Conservation (phyloP, 2,797 vertebrate genomes). For the Clarias pachynema region DNA sequence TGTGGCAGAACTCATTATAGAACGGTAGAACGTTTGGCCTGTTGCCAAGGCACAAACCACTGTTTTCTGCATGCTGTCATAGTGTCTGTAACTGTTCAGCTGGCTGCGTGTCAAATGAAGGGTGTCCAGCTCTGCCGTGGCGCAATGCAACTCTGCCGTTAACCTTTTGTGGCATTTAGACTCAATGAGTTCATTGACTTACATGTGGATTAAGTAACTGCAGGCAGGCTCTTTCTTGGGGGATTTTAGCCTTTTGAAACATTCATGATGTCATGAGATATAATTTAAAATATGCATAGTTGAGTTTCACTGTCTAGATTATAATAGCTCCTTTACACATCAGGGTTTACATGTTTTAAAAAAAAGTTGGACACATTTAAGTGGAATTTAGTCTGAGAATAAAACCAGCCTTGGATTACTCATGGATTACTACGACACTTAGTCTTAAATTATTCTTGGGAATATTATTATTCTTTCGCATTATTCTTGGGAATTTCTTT, state of each 20-base stretch:
- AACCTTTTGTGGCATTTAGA: slow-evolving; percentile 54
- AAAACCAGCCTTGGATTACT: background rate
- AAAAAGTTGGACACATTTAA: background rate
- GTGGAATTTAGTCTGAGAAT: background rate
- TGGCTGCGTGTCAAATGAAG: slow-evolving; percentile 50
- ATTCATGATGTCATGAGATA: slow-evolving; percentile 27
- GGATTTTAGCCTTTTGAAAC: slow-evolving; percentile 39
- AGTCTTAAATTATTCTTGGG: background rate
- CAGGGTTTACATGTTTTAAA: background rate
- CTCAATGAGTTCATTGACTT: slow-evolving; percentile 52
- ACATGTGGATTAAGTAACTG: slow-evolving; percentile 47
- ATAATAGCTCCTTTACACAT: background rate
- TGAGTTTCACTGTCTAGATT: background rate
- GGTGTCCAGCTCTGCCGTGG: slow-evolving; percentile 41
- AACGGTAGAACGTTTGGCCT: slow-evolving; percentile 28
- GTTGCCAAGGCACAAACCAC: slow-evolving; percentile 46
- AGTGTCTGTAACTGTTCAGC: slow-evolving; percentile 49
- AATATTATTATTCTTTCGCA: background rate
- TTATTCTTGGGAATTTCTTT: background rate
- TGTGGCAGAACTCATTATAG: slow-evolving; percentile 35
- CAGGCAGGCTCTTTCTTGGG: slow-evolving; percentile 15
- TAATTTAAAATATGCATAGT: background rate
- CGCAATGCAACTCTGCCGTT: slow-evolving; percentile 52
- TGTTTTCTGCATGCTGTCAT: slow-evolving; percentile 51
- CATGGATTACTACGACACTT: background rate